phyloP scores from a whole-genome alignment of 2,113 vertebrate species.

The Calyptomena viridis region DNA sequence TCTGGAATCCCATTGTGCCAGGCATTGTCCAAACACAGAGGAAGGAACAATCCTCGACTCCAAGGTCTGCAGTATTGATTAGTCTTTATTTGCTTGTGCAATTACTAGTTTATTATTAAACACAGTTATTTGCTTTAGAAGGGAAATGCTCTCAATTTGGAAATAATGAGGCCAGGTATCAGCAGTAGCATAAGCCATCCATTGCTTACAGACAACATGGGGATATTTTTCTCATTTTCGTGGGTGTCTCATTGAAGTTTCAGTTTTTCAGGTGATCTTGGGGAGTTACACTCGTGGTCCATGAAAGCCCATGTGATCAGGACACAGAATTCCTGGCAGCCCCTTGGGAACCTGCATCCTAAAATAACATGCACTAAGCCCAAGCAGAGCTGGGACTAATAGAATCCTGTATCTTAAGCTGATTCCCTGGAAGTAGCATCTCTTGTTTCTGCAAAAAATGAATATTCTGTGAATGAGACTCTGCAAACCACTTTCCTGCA shows the following conservation, averaged over 20 bases:
- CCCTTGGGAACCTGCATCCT: neutral
- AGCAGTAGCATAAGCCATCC: accelerated
- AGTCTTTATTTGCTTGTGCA: slow-evolving; percentile 4
- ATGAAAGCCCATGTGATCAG: neutral
- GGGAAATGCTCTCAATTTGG: neutral
- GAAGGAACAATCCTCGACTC: neutral
- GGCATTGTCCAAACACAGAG: slow-evolving; percentile 6
- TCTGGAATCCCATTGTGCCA: slow-evolving; percentile 16
- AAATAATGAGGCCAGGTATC: neutral
- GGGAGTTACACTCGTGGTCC: neutral
- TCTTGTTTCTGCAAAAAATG: neutral
- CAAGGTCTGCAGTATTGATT: neutral
- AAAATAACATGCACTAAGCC: neutral
- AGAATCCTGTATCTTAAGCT: neutral
- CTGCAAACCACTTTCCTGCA: neutral
- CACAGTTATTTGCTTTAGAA: neutral
- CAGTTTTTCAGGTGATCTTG: neutral
- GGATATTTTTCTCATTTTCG: neutral
- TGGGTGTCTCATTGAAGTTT: neutral
- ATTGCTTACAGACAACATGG: neutral
- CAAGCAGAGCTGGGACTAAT: neutral
- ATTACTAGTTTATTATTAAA: neutral
- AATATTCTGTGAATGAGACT: neutral
- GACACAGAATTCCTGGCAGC: neutral
- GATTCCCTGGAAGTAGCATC: neutral